Percentiles rank a stretch among this genome's conserved stretches.
Evolutionary conservation across 64 coral and sea anemone species (phyloP).

Genomic region (Actinia equina): DNA sequence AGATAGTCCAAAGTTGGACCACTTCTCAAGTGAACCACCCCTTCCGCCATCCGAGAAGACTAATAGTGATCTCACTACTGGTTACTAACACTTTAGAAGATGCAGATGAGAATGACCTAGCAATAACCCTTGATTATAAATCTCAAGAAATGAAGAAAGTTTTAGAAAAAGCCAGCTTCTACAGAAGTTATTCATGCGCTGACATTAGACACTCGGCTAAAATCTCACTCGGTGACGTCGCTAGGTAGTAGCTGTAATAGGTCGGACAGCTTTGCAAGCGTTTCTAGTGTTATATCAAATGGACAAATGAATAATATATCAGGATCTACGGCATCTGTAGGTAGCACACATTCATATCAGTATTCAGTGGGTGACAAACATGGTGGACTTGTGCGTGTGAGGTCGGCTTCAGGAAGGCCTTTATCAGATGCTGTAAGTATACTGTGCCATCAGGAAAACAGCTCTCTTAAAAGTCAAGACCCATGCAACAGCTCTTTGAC

Average conservation of each 20-base stretch:
- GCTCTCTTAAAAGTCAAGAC: too few relatives aligned
- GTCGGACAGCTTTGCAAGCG: conserved; percentile 79
- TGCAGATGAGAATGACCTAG: conserved; percentile 15
- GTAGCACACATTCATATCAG: conserved; percentile 58
- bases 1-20: not conserved
- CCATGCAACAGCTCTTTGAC: too few relatives aligned
- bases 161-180: conserved; percentile 86
- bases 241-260: conserved; percentile 59
- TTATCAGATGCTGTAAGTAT: conserved; percentile 84
- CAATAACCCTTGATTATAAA: conserved; percentile 78
- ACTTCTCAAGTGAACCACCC: not conserved
- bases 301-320: conserved; percentile 59
- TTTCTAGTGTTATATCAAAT: conserved; percentile 78
- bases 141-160: conserved; percentile 94
- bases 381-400: conserved; percentile 62
- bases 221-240: conserved; percentile 69
- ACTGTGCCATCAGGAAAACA: too few relatives aligned
- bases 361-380: conserved; percentile 21
- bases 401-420: conserved; percentile 79
- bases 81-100: not conserved
- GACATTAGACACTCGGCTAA: conserved; percentile 69
- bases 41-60: not conserved
- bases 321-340: conserved; percentile 78
- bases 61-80: not conserved
- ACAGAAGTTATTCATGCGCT: conserved; percentile 86